Evolutionary conservation across 2,797 vertebrate species (phyloP), one percentile per base, ranked within the genome.

Genomic region (Scarus forsteni): DNA sequence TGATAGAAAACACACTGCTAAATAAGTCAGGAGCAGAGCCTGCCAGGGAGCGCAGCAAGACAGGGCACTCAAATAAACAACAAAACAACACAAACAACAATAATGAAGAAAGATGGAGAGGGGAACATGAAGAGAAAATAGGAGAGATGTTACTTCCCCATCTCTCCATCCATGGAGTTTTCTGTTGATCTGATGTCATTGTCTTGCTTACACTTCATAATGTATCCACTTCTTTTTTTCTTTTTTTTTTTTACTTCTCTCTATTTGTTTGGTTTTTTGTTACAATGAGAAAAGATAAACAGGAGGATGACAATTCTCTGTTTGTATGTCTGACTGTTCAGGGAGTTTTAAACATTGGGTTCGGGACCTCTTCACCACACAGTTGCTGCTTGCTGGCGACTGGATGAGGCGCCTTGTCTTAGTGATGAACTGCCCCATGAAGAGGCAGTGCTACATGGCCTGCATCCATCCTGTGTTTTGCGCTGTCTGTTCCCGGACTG

Each of bases 381-480:
- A 88, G 76, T 86, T 85, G 60, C 92, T 93, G 91, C 85, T 79
- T 70, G 74, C 49, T 74, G 80, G 45, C 70, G 66, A 60, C 62
- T 16, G 83, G 86, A 92, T 89, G 92, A 91, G 94, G 90, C 83
- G 75, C 92, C 93, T 92, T 75, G 89, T 91, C 91, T 90, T 92
- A 92, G 95, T 95, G 94, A 95, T 95, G 94, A 94, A 93, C 92
- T 94, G 94, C 94, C 94, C 58, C 81, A 81, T 93, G 95, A 94
- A 79, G 72, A 86, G 75, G 89, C 88, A 88, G 86, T 90, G 92
- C 92, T 85, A 88, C 79, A 68, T 80, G 74, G 90, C 77, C 73
- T 16, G 85, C 91, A 92, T 93, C 56, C 93, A 88, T 85, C 86
- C 87, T 81, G 70, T 19, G 52, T 38, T 85, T 76, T 86, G 82